Conservation (phyloP, 2,797 vertebrate species). For the Acanthopagrus latus region DNA sequence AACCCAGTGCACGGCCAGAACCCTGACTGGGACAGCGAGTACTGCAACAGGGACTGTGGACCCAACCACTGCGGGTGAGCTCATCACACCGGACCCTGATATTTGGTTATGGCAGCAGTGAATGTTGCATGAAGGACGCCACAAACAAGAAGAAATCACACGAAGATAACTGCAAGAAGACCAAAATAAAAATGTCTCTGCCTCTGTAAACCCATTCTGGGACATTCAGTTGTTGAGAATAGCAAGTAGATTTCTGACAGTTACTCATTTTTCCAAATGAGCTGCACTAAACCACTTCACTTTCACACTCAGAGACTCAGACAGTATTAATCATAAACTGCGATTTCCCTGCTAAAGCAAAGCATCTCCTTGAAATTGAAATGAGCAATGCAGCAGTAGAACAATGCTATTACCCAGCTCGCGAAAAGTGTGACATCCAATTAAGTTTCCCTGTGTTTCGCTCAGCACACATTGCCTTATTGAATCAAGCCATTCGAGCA, state of each 20-base stretch:
- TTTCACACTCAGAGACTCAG: constrained; percentile 65
- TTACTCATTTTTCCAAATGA: constrained; percentile 74
- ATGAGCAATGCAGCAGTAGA: constrained; percentile 73
- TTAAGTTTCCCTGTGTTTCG: constrained; percentile 74
- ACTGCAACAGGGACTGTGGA: constrained; percentile 96
- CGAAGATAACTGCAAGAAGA: background rate
- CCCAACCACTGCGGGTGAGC: constrained; percentile 95
- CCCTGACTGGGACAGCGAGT: constrained; percentile 95
- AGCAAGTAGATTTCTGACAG: constrained; percentile 59
- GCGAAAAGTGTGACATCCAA: constrained; percentile 80
- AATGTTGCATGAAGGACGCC: background rate
- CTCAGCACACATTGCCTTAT: constrained; percentile 70
- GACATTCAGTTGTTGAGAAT: constrained; percentile 46
- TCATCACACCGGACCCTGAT: constrained; percentile 3
- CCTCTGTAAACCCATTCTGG: constrained; percentile 35
- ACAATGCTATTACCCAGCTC: constrained; percentile 75
- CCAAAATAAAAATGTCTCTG: background rate
- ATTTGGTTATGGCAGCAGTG: background rate
- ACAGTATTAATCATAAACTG: constrained; percentile 75
- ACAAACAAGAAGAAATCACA: constrained; percentile 18
- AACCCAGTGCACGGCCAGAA: constrained; percentile 90
- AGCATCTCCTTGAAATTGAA: constrained; percentile 80
- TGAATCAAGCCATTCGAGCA: constrained; percentile 69
- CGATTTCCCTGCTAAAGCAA: constrained; percentile 71
- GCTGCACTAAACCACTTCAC: constrained; percentile 65